Evolutionary conservation across 2,797 vertebrate species (phyloP).

Genomic region (Vipera ursinii): DNA sequence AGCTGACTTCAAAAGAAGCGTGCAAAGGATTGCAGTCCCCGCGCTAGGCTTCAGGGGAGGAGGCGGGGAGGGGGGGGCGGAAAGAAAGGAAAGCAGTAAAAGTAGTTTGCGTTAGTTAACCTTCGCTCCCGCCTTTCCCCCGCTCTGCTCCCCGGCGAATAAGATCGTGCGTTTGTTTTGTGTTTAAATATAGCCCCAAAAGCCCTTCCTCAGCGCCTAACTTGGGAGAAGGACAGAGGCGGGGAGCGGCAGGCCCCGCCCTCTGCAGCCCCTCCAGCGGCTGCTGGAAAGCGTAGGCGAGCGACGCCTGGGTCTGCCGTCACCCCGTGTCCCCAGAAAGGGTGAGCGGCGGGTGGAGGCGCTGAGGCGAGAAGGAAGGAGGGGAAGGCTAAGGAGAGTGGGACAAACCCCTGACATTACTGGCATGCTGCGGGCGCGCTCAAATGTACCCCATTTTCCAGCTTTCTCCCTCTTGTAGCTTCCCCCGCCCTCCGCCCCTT

Average conservation of each 20-base stretch:
- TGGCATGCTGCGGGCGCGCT: not conserved
- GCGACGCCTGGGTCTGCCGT: constrained; percentile 17
- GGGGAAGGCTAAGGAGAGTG: not conserved
- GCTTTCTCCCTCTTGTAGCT: not conserved
- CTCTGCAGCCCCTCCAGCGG: constrained; percentile 7
- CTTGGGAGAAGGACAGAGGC: constrained; percentile 13
- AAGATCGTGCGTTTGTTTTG: constrained; percentile 25
- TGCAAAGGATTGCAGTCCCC: not conserved
- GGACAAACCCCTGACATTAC: not conserved
- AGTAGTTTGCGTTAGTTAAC: not conserved
- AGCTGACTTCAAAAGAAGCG: not conserved
- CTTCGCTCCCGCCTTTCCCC: not conserved
- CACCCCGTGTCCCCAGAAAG: constrained; percentile 17
- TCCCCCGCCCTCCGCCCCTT: not conserved
- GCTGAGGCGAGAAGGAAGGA: not conserved
- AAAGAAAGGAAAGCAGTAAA: not conserved
- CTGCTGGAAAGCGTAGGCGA: constrained; percentile 30
- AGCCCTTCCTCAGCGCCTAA: not conserved
- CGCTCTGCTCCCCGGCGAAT: not conserved
- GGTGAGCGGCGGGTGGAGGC: constrained; percentile 6
- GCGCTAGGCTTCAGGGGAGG: not conserved
- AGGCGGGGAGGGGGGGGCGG: not conserved
- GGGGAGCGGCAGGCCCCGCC: not conserved
- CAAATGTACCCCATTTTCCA: not conserved
- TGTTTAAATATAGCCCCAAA: constrained; percentile 39